Base-by-base conservation (phyloP, 2,888 invertebrate species). In the Dorcus hopei region DNA sequence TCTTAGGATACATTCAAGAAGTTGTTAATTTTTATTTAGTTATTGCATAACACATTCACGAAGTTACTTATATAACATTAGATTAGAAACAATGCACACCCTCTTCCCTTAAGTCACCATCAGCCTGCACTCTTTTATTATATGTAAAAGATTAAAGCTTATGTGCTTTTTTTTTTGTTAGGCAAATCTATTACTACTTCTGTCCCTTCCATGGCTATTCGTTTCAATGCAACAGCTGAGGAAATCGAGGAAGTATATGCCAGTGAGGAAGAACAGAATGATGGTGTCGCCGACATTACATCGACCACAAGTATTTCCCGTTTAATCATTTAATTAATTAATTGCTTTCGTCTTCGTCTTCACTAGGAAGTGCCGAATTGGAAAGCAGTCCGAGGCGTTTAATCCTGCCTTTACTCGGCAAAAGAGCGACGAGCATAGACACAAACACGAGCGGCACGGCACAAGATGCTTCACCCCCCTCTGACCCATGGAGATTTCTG, bases 201-300 rank as follows among this genome's bases (percentile, higher is more conserved):
- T 11, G 77, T 77, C 52, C 74, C 84, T 47, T 79, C 82, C 38
- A 76, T 85, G 56, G 82, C 87, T 6, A 87, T 90, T 68, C 85
- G 87, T 70, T 90, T 89, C 70, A 88, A 88, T 79, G 87, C 89
- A n/a, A 88, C 87, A 68, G 88, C 87, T 71, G 90, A 90, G 69
- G 87, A 88, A 74, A 74, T 90, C 54, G 89, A 90, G 68, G 88
- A 89, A 70, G 71, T 89, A 9, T 86, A 82, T 68, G 82, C 83
- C 53, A 82, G 82, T 49, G 87, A 87, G 70, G 85, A 85, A 41
- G 85, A 85, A 72, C 68, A 70, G 8, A 64, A 65, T 33, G 62
- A 52, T 4, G 7, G n/a, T 14, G 41, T 19, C 9, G 3, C 38
- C 14, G 51, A 45, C 9, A 45, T 19, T 45, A 11, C 45, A 45